These are phyloP conservation scores for Parnassius glacialis DNA, from an alignment of 2,888 invertebrate genomes.

Conservation along the genomic window DNA sequence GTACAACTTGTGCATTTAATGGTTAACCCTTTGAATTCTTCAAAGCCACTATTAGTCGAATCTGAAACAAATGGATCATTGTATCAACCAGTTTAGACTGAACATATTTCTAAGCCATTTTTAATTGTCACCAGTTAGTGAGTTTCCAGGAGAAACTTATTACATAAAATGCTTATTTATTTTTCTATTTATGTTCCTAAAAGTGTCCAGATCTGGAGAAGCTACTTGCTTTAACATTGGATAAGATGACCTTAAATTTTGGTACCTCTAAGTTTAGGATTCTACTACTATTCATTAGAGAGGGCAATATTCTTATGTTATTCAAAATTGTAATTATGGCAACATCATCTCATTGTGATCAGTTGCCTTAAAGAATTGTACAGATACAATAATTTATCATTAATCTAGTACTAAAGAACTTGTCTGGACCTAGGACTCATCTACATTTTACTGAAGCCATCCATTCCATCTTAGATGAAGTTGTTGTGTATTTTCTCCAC, in stretches of 20 bases:
- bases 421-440: too few species aligned
- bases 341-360: too few species aligned
- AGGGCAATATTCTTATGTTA: background rate
- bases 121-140: background rate
- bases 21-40: conserved; percentile 4
- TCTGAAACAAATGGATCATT: background rate
- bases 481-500: too few species aligned
- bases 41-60: background rate
- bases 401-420: too few species aligned
- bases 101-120: background rate
- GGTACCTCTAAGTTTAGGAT: background rate
- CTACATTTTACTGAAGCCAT: too few species aligned
- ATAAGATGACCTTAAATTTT: conserved; percentile 18
- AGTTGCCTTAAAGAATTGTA: too few species aligned
- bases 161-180: background rate
- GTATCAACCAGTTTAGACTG: background rate
- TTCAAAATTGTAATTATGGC: too few species aligned
- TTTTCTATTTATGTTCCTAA: background rate
- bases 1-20: conserved; percentile 23
- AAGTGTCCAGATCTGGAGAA: background rate
- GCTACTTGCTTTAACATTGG: background rate
- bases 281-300: background rate
- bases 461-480: too few species aligned
- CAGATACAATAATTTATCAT: too few species aligned
- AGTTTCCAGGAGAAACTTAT: conserved; percentile 2